Percentiles rank a stretch among this genome's conserved stretches.
phyloP scores from a whole-genome alignment of 2,113 vertebrate genomes.

The Neomonachus schauinslandi region DNA sequence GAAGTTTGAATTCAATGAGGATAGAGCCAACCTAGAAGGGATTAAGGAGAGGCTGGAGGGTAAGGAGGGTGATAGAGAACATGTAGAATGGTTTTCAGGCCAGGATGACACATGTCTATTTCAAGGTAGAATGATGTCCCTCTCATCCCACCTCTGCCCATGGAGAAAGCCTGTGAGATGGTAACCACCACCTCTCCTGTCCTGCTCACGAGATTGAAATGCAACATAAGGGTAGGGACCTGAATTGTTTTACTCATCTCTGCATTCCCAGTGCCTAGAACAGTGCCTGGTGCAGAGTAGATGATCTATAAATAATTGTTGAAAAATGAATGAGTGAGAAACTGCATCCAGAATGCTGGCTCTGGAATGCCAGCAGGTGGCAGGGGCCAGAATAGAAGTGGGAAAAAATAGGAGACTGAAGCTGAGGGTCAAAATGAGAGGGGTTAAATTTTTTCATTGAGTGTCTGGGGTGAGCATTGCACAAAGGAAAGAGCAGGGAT shows the following conservation, averaged over 20 bases:
- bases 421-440: not conserved
- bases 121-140: not conserved
- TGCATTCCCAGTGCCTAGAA: not conserved
- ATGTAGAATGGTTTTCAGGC: not conserved
- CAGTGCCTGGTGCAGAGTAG: not conserved
- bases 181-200: not conserved
- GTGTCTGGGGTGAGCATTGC: not conserved
- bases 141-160: not conserved
- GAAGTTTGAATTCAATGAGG: not conserved
- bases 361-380: not conserved
- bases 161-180: not conserved
- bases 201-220: not conserved
- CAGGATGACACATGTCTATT: not conserved
- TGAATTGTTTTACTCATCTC: not conserved
- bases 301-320: not conserved
- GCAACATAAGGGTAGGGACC: not conserved
- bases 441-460: not conserved
- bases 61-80: not conserved
- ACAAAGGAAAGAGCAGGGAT: not conserved
- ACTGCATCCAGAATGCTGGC: not conserved
- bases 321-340: not conserved
- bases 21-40: not conserved
- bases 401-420: not conserved
- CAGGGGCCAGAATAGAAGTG: not conserved
- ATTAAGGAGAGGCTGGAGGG: not conserved